A percentile compares a stretch with the other conserved stretches of the same genome.
Evolutionary conservation across 2,888 invertebrate genomes (phyloP).

Genomic region (Marasmarcha lunaedactyla): DNA sequence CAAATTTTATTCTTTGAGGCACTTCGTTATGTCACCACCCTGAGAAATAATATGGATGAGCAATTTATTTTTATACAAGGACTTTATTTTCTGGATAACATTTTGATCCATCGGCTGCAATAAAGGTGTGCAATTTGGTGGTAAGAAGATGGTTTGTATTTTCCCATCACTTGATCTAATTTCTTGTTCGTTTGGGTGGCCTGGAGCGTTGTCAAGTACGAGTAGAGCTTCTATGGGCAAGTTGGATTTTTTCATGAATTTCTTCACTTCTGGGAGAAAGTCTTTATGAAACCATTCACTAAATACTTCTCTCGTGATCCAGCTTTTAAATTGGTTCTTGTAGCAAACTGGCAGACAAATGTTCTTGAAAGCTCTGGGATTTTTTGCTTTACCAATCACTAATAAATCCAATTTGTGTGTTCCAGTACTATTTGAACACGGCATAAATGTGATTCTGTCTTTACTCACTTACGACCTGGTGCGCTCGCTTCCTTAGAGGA

Average conservation of each 20-base stretch:
- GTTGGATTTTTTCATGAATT: conserved; percentile 21
- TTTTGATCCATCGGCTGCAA: conserved; percentile 24
- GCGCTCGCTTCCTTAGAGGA: conserved; percentile 17
- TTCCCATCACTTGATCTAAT: conserved; percentile 23
- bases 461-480: conserved; percentile 19
- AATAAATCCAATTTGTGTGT: conserved; percentile 20
- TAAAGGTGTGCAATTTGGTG: conserved; percentile 20
- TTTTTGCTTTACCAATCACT: conserved; percentile 21
- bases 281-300: conserved; percentile 22
- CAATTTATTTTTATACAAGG: conserved; percentile 20
- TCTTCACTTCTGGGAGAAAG: conserved; percentile 20
- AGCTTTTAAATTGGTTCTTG: conserved; percentile 16
- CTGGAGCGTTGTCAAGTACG: conserved; percentile 22
- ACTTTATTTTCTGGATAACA: conserved; percentile 22
- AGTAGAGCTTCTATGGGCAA: conserved; percentile 21
- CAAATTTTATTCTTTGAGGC: conserved; percentile 19
- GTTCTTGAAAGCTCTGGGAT: conserved; percentile 17
- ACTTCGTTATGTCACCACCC: conserved; percentile 18
- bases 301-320: conserved; percentile 22
- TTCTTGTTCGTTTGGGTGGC: conserved; percentile 22
- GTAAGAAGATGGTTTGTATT: conserved; percentile 21
- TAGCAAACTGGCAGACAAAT: conserved; percentile 19
- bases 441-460: conserved; percentile 23
- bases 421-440: conserved; percentile 24
- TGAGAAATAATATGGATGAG: conserved; percentile 20